Evolutionary conservation across 2,888 invertebrate species (phyloP).

Genomic region (Tortrix viridana): DNA sequence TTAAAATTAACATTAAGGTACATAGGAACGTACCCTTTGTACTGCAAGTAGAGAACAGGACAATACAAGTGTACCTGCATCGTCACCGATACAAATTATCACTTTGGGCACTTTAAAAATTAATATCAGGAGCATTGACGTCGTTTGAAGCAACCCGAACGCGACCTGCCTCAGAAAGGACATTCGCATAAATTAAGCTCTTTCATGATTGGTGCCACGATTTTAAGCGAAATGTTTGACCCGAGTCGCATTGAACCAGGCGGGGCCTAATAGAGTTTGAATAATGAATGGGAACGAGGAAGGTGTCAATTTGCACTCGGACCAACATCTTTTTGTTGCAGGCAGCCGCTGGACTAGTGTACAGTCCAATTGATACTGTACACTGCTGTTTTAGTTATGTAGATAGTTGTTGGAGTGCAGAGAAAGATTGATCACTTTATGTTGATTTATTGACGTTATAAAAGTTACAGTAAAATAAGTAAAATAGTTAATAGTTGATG

Average conservation of each 20-base stretch:
- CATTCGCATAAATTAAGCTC: slow-evolving; percentile 32
- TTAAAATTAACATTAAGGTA: too few relatives aligned
- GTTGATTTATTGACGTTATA: too few relatives aligned
- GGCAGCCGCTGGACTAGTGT: slow-evolving; percentile 21
- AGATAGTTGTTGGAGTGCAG: too few relatives aligned
- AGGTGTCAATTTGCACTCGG: slow-evolving; percentile 49
- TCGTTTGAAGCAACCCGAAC: not conserved
- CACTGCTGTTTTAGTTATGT: too few relatives aligned
- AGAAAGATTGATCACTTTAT: too few relatives aligned
- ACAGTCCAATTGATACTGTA: too few relatives aligned
- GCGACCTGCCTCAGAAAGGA: slow-evolving; percentile 14
- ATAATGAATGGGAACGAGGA: slow-evolving; percentile 54
- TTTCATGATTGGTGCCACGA: slow-evolving; percentile 35
- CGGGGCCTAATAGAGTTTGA: slow-evolving; percentile 62
- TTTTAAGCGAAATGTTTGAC: slow-evolving; percentile 47
- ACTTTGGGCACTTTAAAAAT: not conserved
- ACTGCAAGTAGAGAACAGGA: too few relatives aligned
- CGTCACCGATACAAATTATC: too few relatives aligned
- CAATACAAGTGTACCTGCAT: too few relatives aligned
- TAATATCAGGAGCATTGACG: not conserved
- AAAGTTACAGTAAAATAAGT: too few relatives aligned
- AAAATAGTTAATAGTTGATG: too few relatives aligned
- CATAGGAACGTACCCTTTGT: too few relatives aligned
- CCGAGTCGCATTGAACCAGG: slow-evolving; percentile 47
- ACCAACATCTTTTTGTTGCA: slow-evolving; percentile 40